These are phyloP conservation scores for Yponomeuta evonymella DNA, from an alignment of 2,888 invertebrate genomes.

Conservation along the genomic window DNA sequence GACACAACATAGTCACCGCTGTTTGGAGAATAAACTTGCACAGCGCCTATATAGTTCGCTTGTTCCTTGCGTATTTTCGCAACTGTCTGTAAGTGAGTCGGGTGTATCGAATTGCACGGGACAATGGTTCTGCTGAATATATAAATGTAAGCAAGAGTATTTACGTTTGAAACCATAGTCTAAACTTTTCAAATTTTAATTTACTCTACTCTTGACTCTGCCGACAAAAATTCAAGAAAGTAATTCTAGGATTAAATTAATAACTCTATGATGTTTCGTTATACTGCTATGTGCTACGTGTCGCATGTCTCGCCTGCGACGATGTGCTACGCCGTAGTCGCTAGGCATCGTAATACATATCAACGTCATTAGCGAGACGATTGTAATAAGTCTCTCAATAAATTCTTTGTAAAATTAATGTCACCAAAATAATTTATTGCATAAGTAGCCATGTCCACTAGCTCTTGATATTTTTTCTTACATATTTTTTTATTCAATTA, in stretches of 20 bases:
- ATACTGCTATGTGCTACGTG: not conserved
- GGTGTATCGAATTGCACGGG: slow-evolving; percentile 7
- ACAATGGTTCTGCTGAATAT: not conserved
- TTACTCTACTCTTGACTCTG: too few species aligned
- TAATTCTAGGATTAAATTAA: too few species aligned
- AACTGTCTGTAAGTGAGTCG: slow-evolving; percentile 38
- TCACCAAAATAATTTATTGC: too few species aligned
- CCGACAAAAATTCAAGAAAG: too few species aligned
- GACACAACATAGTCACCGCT: slow-evolving; percentile 28
- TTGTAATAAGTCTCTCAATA: too few species aligned
- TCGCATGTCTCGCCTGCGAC: not conserved
- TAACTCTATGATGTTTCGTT: not conserved
- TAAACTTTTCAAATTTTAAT: not conserved
- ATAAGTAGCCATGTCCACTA: too few species aligned
- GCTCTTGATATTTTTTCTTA: too few species aligned
- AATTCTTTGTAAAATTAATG: too few species aligned
- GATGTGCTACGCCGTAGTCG: not conserved
- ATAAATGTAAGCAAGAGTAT: not conserved
- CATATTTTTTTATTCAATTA: too few species aligned
- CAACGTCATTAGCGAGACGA: not conserved
- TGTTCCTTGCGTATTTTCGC: slow-evolving; percentile 29
- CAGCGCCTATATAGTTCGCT: slow-evolving; percentile 48
- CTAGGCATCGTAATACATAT: not conserved
- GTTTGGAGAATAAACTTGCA: slow-evolving; percentile 63
- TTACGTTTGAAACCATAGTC: not conserved